Evolutionary conservation across 2,888 invertebrate species (phyloP), one percentile per base, ranked within the genome.

Genomic region (Noctua comes): DNA sequence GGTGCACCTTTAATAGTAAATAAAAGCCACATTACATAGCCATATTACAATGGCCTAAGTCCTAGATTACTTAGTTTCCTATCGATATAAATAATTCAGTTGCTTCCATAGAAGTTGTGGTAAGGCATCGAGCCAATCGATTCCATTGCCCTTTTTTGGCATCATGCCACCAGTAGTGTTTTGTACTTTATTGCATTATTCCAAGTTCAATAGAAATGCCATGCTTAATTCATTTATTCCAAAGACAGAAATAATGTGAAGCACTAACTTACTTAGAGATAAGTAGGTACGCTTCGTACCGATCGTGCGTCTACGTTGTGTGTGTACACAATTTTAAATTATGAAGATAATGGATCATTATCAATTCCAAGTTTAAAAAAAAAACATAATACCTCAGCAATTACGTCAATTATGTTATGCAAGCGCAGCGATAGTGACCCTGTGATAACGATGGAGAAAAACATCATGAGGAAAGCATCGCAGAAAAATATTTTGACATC

Each of bases 111-210:
- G 57, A 64, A 73, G 8, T 62, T 40, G 68, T 54, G 62, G 31
- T 51, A 31, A 64, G 51, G 73, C 65, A 62, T 21, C 5, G 36
- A 51, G 68, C 71, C 59, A 85, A 72, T 76, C 16, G 51, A 75
- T 71, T 64, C 48, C n/a, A 16, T 68, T 80, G 54, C 27, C 66
- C 48, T 68, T 54, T 51, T 70, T 64, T 84, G 82, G 85, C 74
- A 71, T 18, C n/a, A 21, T 6, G 57, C 85, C 85, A 76, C 2
- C 13, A 27, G 43, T 43, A 40, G 21, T 36, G 16, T 68, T 43
- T 24, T 57, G 31, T 64, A 8, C 36, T 48, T 46, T 24, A 68
- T 31, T 71, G 0, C 36, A 74, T 65, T 66, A 82, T 79, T 57
- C 40, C 13, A 27, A 57, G 24, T n/a, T 57, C 48, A 40, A 70